phyloP scores from a whole-genome alignment of 2,113 vertebrate species.

The Bagarius yarrelli region DNA sequence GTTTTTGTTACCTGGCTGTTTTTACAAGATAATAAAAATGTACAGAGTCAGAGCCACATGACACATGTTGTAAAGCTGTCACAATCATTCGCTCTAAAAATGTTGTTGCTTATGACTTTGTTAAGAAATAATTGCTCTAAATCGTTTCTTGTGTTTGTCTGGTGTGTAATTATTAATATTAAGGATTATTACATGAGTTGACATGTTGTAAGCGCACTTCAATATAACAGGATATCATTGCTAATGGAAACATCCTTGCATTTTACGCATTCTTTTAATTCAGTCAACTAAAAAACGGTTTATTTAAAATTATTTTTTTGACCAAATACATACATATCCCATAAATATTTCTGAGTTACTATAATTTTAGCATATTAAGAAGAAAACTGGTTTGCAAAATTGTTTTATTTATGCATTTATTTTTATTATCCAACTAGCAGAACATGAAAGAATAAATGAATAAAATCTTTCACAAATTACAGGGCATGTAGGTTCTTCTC shows the following conservation, averaged over 20 bases:
- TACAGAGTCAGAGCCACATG: constrained; percentile 23
- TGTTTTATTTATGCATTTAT: background rate
- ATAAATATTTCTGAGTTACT: no score
- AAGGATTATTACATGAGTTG: background rate
- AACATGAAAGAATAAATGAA: constrained; percentile 24
- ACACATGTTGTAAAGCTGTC: constrained; percentile 37
- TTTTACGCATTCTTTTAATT: no score
- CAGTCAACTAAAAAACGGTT: no score
- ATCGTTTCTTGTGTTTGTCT: background rate
- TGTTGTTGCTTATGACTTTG: constrained; percentile 10
- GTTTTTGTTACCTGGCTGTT: constrained; percentile 26
- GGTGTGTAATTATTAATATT: constrained; percentile 12
- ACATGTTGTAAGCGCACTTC: background rate
- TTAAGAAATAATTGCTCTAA: constrained; percentile 13
- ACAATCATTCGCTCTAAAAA: constrained; percentile 9
- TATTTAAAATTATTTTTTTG: no score
- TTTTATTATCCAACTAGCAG: background rate
- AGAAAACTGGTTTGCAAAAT: no score
- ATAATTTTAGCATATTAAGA: no score
- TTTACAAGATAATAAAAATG: constrained; percentile 39
- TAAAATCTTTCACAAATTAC: constrained; percentile 38
- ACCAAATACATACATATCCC: no score
- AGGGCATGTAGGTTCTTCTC: constrained; percentile 14
- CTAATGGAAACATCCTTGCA: background rate
- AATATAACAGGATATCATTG: background rate